Base-by-base conservation (phyloP, 2,797 vertebrate genomes). In the Clangula hyemalis region DNA sequence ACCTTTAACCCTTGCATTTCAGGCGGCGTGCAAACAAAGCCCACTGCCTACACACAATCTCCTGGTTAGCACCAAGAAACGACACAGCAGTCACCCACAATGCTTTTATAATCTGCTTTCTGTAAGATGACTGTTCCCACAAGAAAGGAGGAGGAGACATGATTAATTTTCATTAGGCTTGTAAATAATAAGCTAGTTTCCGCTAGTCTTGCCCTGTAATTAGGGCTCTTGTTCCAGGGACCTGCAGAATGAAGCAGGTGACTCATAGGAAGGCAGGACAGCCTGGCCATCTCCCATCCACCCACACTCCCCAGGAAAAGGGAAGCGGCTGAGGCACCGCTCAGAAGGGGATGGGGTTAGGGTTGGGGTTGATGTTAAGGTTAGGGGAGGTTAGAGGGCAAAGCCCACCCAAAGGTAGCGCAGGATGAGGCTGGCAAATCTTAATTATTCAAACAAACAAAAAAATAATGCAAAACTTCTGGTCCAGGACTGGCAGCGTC, bases 171-270 rank as follows among this genome's bases (percentile, higher is more conserved):
- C 92, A 94, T 96, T 92, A 96, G 79, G 41, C 79, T 88, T 53
- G 73, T 96, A 94, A 96, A 96, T 91, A 94, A 88, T 83, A 78
- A 89, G 90, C 91, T 87, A 70, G 79, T 90, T 97, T 96, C 94
- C 22, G 5, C 87, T 69, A 38, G 47, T 83, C 61, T 85, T 93
- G 94, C 85, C 91, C 87, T 93, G 72, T 89, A 92, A 95, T 89
- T 77, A 81, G 73, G 51, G 66, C 34, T 90, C 60, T 93, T 90
- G 39, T 95, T 77, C 86, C 90, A 76, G 71, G 30, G 53, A 71
- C 56, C 21, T 32, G 72, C 82, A 81, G 91, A 81, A 93, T 66
- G 69, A 94, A 87, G 58, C 76, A 74, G 47, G 51, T 96, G 95
- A 95, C 34, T 96, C 93, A 93, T 2, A 1, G 77, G 62, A 77